A percentile compares a stretch with the other conserved stretches of the same genome.
These are phyloP conservation scores for Melanotaenia nigrans DNA, from an alignment of 2,797 vertebrate genomes.

Conservation along the genomic window DNA sequence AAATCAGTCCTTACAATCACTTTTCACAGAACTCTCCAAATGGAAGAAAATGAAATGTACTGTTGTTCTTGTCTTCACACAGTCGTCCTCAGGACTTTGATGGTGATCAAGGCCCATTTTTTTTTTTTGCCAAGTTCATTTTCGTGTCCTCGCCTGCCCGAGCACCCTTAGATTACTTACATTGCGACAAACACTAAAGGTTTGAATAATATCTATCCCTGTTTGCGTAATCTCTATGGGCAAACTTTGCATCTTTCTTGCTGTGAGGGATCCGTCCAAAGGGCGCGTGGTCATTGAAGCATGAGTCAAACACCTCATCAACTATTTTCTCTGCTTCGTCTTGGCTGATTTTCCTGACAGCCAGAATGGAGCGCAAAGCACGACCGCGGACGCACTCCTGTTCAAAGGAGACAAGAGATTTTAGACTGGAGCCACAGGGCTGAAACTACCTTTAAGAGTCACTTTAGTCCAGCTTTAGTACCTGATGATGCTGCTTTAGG, in stretches of 20 bases:
- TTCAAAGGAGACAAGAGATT: accelerated
- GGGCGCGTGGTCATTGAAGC: constrained; percentile 94
- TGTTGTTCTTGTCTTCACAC: constrained; percentile 6
- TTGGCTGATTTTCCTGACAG: constrained; percentile 89
- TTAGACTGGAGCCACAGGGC: not conserved
- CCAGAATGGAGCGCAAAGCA: constrained; percentile 93
- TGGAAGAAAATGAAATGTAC: constrained; percentile 40
- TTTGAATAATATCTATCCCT: constrained; percentile 90
- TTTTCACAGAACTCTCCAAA: constrained; percentile 31
- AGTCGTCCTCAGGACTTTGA: constrained; percentile 14
- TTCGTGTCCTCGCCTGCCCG: not conserved
- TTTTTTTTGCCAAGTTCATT: not conserved
- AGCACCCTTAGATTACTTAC: constrained; percentile 27
- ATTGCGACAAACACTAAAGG: constrained; percentile 77
- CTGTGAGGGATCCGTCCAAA: constrained; percentile 94
- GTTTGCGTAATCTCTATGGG: constrained; percentile 89
- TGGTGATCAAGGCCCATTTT: not conserved
- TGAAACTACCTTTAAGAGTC: not conserved
- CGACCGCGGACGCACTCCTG: constrained; percentile 92
- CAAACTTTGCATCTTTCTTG: constrained; percentile 88
- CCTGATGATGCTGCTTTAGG: constrained; percentile 93
- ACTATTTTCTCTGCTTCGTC: constrained; percentile 90
- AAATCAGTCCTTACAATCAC: constrained; percentile 22
- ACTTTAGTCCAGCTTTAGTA: constrained; percentile 47
- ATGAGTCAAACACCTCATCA: constrained; percentile 92